phyloP scores from a whole-genome alignment of 1,140 invertebrate genomes.

The Theocolax elegans region DNA sequence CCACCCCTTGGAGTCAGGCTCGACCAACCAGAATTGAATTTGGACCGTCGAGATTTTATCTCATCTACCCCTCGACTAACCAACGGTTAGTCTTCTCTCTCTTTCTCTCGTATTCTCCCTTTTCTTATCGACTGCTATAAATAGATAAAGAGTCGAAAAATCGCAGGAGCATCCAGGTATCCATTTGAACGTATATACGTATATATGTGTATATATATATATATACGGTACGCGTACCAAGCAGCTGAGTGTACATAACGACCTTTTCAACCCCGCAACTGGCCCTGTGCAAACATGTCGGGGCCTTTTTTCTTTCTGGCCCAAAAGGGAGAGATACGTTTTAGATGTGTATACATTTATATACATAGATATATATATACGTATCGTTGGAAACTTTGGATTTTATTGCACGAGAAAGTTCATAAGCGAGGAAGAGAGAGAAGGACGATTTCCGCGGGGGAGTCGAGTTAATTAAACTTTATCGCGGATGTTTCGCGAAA shows the following conservation, averaged over 20 bases:
- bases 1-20: slow-evolving; percentile 48
- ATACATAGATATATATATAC: too few species aligned
- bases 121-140: slow-evolving; percentile 14
- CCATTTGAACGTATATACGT: too few species aligned
- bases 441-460: neutral
- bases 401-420: too few species aligned
- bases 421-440: neutral
- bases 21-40: slow-evolving; percentile 50
- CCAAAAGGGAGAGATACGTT: neutral
- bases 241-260: slow-evolving; percentile 40
- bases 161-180: too few species aligned
- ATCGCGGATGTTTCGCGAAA: too few species aligned
- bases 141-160: slow-evolving; percentile 26
- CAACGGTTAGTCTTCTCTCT: too few species aligned
- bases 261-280: neutral
- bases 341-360: too few species aligned
- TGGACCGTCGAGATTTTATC: slow-evolving; percentile 44
- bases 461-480: slow-evolving; percentile 26
- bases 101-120: slow-evolving; percentile 25
- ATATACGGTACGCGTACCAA: too few species aligned
- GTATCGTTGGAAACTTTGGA: too few species aligned
- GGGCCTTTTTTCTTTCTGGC: neutral
- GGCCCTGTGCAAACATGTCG: slow-evolving; percentile 40
- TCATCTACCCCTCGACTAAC: too few species aligned
- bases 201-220: too few species aligned